Base-by-base conservation (phyloP, 1,140 invertebrate genomes). In the Drosophila chauvacae region DNA sequence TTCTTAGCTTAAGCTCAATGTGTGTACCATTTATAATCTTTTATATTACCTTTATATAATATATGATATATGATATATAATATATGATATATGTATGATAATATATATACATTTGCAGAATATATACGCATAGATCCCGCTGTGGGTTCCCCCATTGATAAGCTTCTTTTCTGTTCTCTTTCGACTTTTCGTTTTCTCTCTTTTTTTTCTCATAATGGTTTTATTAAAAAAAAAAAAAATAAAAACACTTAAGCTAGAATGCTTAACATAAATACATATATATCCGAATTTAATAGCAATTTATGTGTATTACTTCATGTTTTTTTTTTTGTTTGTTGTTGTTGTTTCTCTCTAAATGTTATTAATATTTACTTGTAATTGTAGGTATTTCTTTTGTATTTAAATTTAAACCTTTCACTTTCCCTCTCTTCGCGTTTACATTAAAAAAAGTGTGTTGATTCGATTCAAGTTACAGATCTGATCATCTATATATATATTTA, bases 241-340 rank as follows among this genome's bases (percentile, higher is more conserved):
- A 86, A 86, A 86, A 86, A 86, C 78, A 86, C 82, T 86, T 86
- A 86, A 86, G 66, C 82, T 86, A 86, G 13, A 53, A 86, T 69
- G 65, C 83, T 76, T 86, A 87, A 71, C 80, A 79, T 87, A 81
- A 78, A 76, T 86, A 86, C 51, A 82, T 86, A 69, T 86, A 71
- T 48, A 28, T 28, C 71, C 79, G 75, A 87, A 86, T 85, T 61
- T 79, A 86, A 85, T 86, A 70, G 62, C 28, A 86, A 71, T 71
- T 71, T 33, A 18, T 33, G 28, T 30, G 64, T 61, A 23, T 51
- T 51, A 44, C 39, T 64, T 64, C 39, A 44, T 60, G 30, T 44
- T 57, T 56, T 44, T 44, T 57, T 56, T 44, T 23, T 45, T 13
- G n/a, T 28, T 44, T 45, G 18, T 47, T 44, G 39, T 59, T 59